Percentiles rank a stretch among this genome's conserved stretches.
These are phyloP conservation scores for Phaedon cochleariae DNA, from an alignment of 2,888 invertebrate genomes.

Conservation along the genomic window DNA sequence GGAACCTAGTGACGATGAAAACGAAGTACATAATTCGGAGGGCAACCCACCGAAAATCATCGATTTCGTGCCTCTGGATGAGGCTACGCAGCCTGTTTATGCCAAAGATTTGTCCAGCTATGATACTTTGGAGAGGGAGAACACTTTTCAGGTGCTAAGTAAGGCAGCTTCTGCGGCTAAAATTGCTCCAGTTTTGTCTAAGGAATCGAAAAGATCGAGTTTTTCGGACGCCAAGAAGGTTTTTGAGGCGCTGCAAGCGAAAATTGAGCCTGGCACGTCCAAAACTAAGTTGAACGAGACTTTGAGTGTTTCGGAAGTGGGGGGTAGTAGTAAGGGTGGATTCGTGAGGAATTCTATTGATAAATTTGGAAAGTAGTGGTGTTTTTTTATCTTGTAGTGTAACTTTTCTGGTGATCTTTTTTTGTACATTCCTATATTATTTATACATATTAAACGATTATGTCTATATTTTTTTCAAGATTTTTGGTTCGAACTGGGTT, in stretches of 20 bases:
- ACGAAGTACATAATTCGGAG: slow-evolving; percentile 10
- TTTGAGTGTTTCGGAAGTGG: too few relatives aligned
- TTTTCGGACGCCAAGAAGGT: slow-evolving; percentile 52
- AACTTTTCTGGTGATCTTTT: too few relatives aligned
- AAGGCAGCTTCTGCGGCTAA: slow-evolving; percentile 23
- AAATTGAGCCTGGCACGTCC: slow-evolving; percentile 9
- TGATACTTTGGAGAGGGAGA: slow-evolving; percentile 48
- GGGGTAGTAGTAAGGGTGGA: slow-evolving; percentile 1
- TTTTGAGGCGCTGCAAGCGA: slow-evolving; percentile 47
- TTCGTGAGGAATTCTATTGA: not conserved
- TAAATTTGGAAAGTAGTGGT: not conserved
- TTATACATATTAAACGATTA: not conserved
- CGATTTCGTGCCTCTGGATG: slow-evolving; percentile 46
- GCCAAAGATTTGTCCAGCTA: slow-evolving; percentile 36
- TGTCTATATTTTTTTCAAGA: too few relatives aligned
- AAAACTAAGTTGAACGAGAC: slow-evolving; percentile 14
- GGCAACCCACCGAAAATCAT: slow-evolving; percentile 41
- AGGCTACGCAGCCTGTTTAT: slow-evolving; percentile 40
- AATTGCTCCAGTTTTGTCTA: too few relatives aligned
- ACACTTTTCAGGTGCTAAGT: slow-evolving; percentile 48
- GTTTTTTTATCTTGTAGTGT: not conserved
- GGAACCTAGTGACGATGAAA: slow-evolving; percentile 33
- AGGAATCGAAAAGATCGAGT: slow-evolving; percentile 34
- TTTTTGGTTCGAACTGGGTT: too few relatives aligned
- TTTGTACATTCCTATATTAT: not conserved